Percentiles rank a stretch among this genome's conserved stretches.
These are phyloP conservation scores for Lissocephala sabroskyi DNA, from an alignment of 2,888 invertebrate species.

Conservation along the genomic window DNA sequence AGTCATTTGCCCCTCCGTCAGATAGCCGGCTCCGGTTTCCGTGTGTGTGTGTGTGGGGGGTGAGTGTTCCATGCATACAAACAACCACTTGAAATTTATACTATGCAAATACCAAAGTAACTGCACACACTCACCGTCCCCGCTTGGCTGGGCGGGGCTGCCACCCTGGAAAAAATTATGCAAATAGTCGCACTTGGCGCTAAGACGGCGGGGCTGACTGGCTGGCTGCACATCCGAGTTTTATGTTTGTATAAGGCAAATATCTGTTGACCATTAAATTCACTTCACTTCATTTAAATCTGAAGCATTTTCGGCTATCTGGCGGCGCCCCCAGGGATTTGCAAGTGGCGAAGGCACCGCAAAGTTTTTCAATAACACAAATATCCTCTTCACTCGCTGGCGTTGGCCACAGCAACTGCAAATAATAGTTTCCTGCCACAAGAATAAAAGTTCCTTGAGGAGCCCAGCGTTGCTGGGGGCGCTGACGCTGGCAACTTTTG, in stretches of 20 bases:
- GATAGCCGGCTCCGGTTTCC: neutral
- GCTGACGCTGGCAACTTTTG: constrained; percentile 47
- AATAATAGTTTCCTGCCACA: constrained; percentile 48
- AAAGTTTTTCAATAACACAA: constrained; percentile 58
- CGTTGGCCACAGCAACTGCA: constrained; percentile 46
- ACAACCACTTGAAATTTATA: constrained; percentile 64
- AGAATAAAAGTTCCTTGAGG: constrained; percentile 11
- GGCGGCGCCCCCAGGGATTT: constrained; percentile 23
- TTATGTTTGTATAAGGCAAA: constrained; percentile 44
- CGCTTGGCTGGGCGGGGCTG: neutral
- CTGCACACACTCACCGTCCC: constrained; percentile 1
- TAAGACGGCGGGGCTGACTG: too few species aligned
- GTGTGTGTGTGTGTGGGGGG: neutral
- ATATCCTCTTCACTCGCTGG: constrained; percentile 3
- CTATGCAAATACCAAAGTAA: constrained; percentile 54
- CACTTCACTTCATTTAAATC: constrained; percentile 67
- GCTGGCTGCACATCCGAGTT: constrained; percentile 3
- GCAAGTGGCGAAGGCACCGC: constrained; percentile 28
- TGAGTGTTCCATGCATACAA: constrained; percentile 49
- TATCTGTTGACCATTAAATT: constrained; percentile 66
- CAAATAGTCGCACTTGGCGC: constrained; percentile 19
- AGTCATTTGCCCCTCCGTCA: neutral
- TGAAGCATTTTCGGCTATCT: constrained; percentile 42
- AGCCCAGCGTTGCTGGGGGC: neutral
- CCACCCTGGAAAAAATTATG: constrained; percentile 12